Base-by-base conservation (phyloP, 2,113 vertebrate species). In the Paedocypris sp. region DNA sequence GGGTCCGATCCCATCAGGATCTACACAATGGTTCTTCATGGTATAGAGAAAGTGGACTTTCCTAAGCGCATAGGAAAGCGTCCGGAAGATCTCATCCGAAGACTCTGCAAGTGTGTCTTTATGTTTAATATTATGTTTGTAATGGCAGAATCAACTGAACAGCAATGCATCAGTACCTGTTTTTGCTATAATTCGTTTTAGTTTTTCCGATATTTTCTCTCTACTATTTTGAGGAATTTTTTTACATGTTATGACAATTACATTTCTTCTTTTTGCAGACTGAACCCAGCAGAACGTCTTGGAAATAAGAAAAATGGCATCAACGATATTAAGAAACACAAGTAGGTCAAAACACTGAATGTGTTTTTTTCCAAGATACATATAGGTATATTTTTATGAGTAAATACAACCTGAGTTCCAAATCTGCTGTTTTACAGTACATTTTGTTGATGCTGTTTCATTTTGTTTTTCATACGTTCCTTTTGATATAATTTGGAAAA, bases 281-380 rank as follows among this genome's bases (percentile, higher is more conserved):
- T 86, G 2, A 84, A 80, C 58, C 85, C 84, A 46, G 80, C 83
- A 36, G 84, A 88, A 66, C 70, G 86, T 33, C 73, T 87, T 26
- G 85, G 86, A 28, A 88, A 86, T 74, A 83, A 85, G 65, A 88
- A 85, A 73, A 83, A 82, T 6, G 78, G 81, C 43, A 72, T 82
- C 26, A 62, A 22, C 41, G 76, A 82, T 43, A 83, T 85, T 52
- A 80, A 87, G 77, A 89, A 89, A 71, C 82, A 85, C 42, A 67
- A 81, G 77, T 80, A 54, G 23, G 80, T 73, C 19, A 19, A 6
- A 19, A 15, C 11, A 9, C 10, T 36, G 33, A 36, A 36, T 36
- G 10, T 6, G 33, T 36, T 5, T 23, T 36, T 1, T 6, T n/a
- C n/a, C n/a, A n/a, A n/a, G n/a, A n/a, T n/a, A n/a, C n/a, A n/a